phyloP scores from a whole-genome alignment of 2,113 vertebrate species.

The Psammodynastes pulverulentus region DNA sequence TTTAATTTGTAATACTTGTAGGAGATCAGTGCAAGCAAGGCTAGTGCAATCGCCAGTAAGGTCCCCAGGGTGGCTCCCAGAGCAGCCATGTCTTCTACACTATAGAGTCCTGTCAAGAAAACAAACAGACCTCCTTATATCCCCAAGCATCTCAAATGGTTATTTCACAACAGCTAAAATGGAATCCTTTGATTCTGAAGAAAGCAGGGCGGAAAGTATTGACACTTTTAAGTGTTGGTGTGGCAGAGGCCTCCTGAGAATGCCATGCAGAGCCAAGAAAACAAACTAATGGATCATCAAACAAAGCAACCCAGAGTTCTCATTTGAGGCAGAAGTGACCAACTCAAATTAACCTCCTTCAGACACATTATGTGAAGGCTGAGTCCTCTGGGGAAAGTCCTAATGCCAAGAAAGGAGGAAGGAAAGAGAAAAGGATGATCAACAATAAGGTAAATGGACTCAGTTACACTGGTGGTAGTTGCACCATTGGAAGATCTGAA shows the following conservation, averaged over 20 bases:
- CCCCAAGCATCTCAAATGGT: neutral
- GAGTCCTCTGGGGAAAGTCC: neutral
- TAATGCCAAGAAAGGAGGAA: neutral
- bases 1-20: slow-evolving; percentile 29
- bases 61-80: slow-evolving; percentile 77
- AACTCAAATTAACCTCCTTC: neutral
- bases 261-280: neutral
- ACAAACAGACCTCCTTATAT: neutral
- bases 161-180: neutral
- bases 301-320: neutral
- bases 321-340: neutral
- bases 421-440: neutral
- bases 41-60: slow-evolving; percentile 73
- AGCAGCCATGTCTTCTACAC: slow-evolving; percentile 74
- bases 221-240: neutral
- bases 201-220: neutral
- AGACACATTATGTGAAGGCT: neutral
- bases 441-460: neutral
- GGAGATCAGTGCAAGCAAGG: slow-evolving; percentile 73
- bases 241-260: neutral
- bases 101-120: slow-evolving; percentile 28
- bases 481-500: neutral
- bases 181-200: neutral
- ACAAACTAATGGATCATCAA: neutral
- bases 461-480: neutral